Evolutionary conservation across 1,140 invertebrate genomes (phyloP).

Genomic region (Mactra quadrangularis): DNA sequence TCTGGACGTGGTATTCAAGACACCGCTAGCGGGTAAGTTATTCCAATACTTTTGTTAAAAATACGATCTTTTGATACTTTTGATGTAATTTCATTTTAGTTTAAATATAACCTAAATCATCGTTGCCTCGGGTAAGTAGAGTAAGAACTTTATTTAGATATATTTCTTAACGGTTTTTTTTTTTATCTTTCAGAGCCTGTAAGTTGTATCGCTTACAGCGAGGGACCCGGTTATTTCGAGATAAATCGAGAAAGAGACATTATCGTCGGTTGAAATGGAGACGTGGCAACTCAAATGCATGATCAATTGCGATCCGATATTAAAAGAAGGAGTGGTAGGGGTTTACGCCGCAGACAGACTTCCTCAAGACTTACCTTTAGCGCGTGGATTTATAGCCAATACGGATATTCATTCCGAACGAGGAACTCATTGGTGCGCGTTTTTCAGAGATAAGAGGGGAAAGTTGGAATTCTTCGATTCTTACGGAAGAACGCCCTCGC

Average conservation of each 20-base stretch:
- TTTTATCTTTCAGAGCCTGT: conserved; percentile 26
- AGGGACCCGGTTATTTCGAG: conserved; percentile 29
- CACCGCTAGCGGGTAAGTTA: conserved; percentile 2
- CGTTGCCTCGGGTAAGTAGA: not conserved
- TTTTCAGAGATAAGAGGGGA: conserved; percentile 14
- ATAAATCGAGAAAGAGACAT: conserved; percentile 48
- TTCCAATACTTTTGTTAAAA: not conserved
- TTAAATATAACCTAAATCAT: not conserved
- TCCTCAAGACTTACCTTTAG: not conserved
- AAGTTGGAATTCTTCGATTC: conserved; percentile 37
- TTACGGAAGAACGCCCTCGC: not conserved
- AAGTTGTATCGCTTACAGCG: conserved; percentile 41
- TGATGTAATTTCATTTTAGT: not conserved
- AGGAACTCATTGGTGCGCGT: conserved; percentile 29
- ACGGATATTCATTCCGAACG: conserved; percentile 18
- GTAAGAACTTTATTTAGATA: not conserved
- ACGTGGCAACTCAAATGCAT: conserved; percentile 35
- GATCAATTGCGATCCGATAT: conserved; percentile 23
- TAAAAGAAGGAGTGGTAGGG: conserved; percentile 7
- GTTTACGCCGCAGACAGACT: conserved; percentile 46
- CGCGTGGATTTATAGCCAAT: conserved; percentile 43
- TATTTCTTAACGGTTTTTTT: not conserved
- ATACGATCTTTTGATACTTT: not conserved
- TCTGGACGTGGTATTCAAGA: conserved; percentile 27
- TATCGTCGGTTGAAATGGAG: conserved; percentile 29